phyloP scores from a whole-genome alignment of 2,113 vertebrate species.

The Nibea albiflora region DNA sequence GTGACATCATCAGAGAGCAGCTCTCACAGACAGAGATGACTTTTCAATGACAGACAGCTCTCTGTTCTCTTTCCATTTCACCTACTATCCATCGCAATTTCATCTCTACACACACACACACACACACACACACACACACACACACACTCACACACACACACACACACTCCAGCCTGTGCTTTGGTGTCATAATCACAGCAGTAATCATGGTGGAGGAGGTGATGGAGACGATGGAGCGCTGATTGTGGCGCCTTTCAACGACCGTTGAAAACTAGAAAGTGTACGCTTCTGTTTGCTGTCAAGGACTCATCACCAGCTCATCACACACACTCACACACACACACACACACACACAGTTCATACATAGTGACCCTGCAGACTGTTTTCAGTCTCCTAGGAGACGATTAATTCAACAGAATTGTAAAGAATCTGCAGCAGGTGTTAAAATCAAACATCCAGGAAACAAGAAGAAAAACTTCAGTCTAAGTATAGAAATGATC shows the following conservation, averaged over 20 bases:
- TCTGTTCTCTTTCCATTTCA: conserved; percentile 13
- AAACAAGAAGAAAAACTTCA: too few relatives aligned
- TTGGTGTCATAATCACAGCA: conserved; percentile 29
- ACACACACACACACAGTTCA: not conserved
- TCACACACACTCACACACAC: not conserved
- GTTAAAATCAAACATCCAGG: too few relatives aligned
- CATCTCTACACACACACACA: conserved; percentile 1
- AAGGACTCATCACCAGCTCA: conserved; percentile 40
- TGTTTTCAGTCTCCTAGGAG: too few relatives aligned
- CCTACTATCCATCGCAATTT: not conserved
- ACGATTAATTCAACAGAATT: too few relatives aligned
- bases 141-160: conserved; percentile 15
- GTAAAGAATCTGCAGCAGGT: too few relatives aligned
- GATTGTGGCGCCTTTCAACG: conserved; percentile 63
- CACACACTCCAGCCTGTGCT: conserved; percentile 10
- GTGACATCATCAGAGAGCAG: not conserved
- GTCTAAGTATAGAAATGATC: too few relatives aligned
- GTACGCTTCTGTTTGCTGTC: conserved; percentile 30
- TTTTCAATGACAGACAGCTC: conserved; percentile 33
- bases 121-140: conserved; percentile 16
- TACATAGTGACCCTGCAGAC: too few relatives aligned
- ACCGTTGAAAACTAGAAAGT: conserved; percentile 20
- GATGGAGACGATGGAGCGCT: too few relatives aligned
- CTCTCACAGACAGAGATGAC: not conserved
- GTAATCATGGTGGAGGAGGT: conserved; percentile 63